These are phyloP conservation scores for Leptobrachium leishanense DNA, from an alignment of 2,113 vertebrate species.

Conservation along the genomic window DNA sequence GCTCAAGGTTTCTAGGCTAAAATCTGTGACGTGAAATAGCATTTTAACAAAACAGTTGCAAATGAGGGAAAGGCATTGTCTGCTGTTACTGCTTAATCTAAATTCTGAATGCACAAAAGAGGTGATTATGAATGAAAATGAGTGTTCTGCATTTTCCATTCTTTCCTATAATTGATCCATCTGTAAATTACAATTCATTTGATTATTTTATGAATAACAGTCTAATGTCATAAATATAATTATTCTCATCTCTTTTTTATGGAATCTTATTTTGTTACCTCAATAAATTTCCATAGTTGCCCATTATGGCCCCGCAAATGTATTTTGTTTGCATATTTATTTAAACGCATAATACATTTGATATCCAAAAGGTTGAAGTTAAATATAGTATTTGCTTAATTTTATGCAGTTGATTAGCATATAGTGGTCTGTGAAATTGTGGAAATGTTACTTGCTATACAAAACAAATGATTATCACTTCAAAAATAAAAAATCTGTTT, in stretches of 20 bases:
- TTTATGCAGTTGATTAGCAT: too few relatives aligned
- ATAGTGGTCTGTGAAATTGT: too few relatives aligned
- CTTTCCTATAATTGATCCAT: slow-evolving; percentile 38
- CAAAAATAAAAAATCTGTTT: too few relatives aligned
- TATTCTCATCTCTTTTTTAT: slow-evolving; percentile 5
- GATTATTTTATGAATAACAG: slow-evolving; percentile 26
- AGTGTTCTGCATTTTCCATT: slow-evolving; percentile 42
- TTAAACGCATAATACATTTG: too few relatives aligned
- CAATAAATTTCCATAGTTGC: background rate
- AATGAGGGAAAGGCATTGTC: slow-evolving; percentile 21
- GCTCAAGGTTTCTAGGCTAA: slow-evolving; percentile 22
- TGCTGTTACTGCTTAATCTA: slow-evolving; percentile 21
- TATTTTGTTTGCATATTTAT: too few relatives aligned
- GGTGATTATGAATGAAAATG: slow-evolving; percentile 37
- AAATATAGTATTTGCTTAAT: too few relatives aligned
- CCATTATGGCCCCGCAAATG: too few relatives aligned
- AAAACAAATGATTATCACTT: too few relatives aligned
- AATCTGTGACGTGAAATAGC: slow-evolving; percentile 32
- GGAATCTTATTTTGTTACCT: background rate
- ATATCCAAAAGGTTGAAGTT: too few relatives aligned
- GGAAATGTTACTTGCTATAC: too few relatives aligned
- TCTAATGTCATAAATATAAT: slow-evolving; percentile 22
- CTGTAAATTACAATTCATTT: slow-evolving; percentile 32
- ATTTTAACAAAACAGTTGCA: slow-evolving; percentile 25
- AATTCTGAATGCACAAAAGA: slow-evolving; percentile 38